Conservation (phyloP, 2,888 invertebrate genomes). For the Phaonia tiefii region DNA sequence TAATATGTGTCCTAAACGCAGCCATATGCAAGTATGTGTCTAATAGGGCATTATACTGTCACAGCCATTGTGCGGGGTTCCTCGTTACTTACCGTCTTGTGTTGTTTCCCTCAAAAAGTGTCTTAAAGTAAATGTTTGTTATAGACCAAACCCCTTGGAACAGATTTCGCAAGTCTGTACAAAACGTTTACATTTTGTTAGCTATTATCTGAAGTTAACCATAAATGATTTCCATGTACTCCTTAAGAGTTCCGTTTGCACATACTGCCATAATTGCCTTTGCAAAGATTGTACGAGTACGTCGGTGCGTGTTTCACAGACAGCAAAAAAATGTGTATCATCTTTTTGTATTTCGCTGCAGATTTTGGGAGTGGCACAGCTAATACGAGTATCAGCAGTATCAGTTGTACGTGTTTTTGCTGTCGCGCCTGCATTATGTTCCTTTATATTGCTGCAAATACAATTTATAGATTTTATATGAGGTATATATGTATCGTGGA, state of each 20-base stretch:
- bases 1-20: neutral
- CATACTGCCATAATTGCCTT: constrained; percentile 18
- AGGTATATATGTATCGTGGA: no score
- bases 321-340: neutral
- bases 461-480: constrained; percentile 5
- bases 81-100: neutral
- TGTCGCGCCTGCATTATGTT: neutral
- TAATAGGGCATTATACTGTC: neutral
- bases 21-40: neutral
- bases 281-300: neutral
- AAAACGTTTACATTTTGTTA: constrained; percentile 27
- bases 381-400: neutral
- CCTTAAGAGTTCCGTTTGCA: constrained; percentile 6
- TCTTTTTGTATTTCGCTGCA: neutral
- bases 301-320: neutral
- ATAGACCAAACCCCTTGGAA: neutral
- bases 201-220: constrained; percentile 23
- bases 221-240: constrained; percentile 12
- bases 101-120: neutral
- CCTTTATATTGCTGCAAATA: constrained; percentile 4
- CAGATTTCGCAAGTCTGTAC: neutral
- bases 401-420: constrained; percentile 10
- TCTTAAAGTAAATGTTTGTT: constrained; percentile 2
- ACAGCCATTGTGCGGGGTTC: neutral
- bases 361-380: neutral